A percentile compares a stretch with the other conserved stretches of the same genome.
Evolutionary conservation across 2,797 vertebrate genomes (phyloP).

Genomic region (Pipistrellus pygmaeus): DNA sequence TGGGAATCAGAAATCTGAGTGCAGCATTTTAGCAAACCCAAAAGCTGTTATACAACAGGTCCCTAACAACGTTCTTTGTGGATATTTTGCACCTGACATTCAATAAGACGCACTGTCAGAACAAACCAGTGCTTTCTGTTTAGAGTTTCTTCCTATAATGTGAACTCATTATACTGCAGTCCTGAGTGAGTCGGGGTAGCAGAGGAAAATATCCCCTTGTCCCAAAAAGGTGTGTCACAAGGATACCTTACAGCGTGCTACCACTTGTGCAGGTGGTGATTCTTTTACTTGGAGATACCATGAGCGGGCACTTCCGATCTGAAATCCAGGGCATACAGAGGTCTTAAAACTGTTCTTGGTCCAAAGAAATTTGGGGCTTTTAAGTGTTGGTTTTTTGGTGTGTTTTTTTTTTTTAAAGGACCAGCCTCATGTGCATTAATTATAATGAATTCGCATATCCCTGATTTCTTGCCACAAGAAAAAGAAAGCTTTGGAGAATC

Average conservation of each 20-base stretch:
- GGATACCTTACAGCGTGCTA: background rate
- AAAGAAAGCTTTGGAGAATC: conserved; percentile 63
- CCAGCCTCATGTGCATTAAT: conserved; percentile 17
- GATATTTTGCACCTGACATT: background rate
- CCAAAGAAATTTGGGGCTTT: conserved; percentile 39
- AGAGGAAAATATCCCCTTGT: background rate
- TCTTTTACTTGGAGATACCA: background rate
- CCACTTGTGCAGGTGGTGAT: background rate
- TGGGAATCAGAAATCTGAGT: conserved; percentile 8
- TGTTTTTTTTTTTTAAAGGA: background rate
- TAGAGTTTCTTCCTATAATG: background rate
- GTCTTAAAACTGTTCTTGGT: background rate
- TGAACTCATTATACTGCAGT: background rate
- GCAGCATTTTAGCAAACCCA: conserved; percentile 11
- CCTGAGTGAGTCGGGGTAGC: background rate
- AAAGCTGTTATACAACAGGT: background rate
- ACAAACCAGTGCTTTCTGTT: conserved; percentile 14
- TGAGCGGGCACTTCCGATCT: background rate
- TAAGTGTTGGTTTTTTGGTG: background rate
- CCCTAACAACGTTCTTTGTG: background rate
- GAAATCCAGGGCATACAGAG: background rate
- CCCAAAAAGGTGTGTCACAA: background rate
- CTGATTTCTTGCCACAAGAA: conserved; percentile 41
- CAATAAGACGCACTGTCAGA: conserved; percentile 19
- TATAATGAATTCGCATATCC: conserved; percentile 66